Conservation (phyloP, 2,888 invertebrate genomes). For the Strigamia maritima region DNA sequence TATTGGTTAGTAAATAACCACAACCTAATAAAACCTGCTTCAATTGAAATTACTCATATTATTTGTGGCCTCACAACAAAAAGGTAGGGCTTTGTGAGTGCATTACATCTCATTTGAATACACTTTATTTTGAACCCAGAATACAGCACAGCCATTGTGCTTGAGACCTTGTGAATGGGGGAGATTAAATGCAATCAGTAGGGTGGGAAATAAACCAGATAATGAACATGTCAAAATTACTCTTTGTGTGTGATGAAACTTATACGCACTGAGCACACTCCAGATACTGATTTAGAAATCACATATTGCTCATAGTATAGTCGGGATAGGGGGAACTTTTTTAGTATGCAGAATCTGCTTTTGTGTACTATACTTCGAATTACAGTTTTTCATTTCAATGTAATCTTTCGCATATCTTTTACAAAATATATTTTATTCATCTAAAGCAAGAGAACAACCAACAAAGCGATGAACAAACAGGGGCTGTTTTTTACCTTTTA, state of each 20-base stretch:
- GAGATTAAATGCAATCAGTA: not conserved
- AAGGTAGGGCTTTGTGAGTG: not conserved
- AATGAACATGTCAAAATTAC: not conserved
- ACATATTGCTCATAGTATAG: not conserved
- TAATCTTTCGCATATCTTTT: too few species aligned
- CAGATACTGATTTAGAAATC: not conserved
- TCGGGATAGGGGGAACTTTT: too few species aligned
- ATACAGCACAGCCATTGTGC: not conserved
- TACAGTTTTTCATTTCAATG: too few species aligned
- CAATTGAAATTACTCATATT: not conserved
- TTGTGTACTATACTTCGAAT: too few species aligned
- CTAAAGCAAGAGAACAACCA: too few species aligned
- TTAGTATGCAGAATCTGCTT: too few species aligned
- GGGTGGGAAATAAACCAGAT: slow-evolving; percentile 4
- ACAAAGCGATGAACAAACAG: too few species aligned
- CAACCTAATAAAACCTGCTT: not conserved
- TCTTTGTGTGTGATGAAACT: not conserved
- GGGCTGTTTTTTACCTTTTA: too few species aligned
- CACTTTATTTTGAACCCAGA: not conserved
- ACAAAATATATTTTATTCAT: too few species aligned
- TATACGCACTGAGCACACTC: not conserved
- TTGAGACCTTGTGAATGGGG: not conserved
- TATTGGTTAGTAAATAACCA: too few species aligned
- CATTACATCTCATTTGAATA: not conserved
- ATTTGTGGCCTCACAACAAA: not conserved